Conservation (phyloP, 2,888 invertebrate species). For the Biston betularia region DNA sequence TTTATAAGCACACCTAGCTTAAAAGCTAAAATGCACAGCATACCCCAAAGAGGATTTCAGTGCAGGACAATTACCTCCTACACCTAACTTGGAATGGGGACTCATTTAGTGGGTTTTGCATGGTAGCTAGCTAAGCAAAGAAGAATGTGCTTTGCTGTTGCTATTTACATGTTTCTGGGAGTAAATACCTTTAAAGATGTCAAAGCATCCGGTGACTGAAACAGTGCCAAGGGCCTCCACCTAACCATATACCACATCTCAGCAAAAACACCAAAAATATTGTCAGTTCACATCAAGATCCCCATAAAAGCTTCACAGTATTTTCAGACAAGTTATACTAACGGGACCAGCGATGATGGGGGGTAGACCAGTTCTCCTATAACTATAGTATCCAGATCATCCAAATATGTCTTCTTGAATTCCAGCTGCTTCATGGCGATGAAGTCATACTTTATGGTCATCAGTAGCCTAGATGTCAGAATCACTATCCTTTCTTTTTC, state of each 20-base stretch:
- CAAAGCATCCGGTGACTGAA: neutral
- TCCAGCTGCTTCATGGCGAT: conserved; percentile 92
- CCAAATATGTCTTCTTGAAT: conserved; percentile 89
- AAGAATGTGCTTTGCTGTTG: too few species aligned
- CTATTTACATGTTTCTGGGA: too few species aligned
- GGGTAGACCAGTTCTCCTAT: conserved; percentile 94
- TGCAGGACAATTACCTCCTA: too few species aligned
- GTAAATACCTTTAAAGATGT: neutral
- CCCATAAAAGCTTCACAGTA: too few species aligned
- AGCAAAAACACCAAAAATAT: neutral
- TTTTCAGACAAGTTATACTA: conserved; percentile 76
- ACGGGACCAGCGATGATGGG: conserved; percentile 93
- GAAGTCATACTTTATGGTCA: conserved; percentile 94
- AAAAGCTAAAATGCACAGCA: too few species aligned
- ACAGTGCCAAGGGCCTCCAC: neutral
- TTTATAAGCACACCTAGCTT: too few species aligned
- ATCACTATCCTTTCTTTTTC: conserved; percentile 93
- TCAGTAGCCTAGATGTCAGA: conserved; percentile 90
- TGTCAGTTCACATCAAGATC: neutral
- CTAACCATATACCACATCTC: neutral
- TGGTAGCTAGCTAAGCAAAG: too few species aligned
- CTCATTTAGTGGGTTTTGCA: too few species aligned
- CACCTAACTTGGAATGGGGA: too few species aligned
- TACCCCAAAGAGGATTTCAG: too few species aligned
- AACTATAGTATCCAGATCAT: conserved; percentile 89